Percentiles rank a stretch among this genome's conserved stretches.
Evolutionary conservation across 2,888 invertebrate species (phyloP).

Genomic region (Bibio marci): DNA sequence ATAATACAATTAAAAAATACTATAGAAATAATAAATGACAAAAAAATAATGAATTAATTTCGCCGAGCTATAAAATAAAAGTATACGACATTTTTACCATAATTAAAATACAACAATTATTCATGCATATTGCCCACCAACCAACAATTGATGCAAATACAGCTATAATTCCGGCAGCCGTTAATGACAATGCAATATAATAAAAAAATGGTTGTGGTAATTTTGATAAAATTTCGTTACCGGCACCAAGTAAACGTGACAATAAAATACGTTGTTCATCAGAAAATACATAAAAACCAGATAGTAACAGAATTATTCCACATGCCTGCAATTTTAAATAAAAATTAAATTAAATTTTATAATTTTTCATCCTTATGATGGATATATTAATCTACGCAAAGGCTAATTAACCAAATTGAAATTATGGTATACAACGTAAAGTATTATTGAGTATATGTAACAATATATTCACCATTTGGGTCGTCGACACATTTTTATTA

Average conservation of each 20-base stretch:
- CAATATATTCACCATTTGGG: no score
- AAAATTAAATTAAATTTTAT: background rate
- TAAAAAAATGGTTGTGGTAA: constrained; percentile 58
- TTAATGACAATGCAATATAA: constrained; percentile 52
- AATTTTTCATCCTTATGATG: no score
- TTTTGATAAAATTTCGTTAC: constrained; percentile 32
- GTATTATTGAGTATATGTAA: no score
- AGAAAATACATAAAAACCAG: constrained; percentile 53
- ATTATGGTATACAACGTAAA: no score
- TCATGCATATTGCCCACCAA: constrained; percentile 65
- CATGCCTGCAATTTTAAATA: constrained; percentile 38
- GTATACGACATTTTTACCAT: constrained; percentile 27
- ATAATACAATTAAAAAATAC: constrained; percentile 53
- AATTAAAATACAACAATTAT: constrained; percentile 54
- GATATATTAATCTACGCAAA: no score
- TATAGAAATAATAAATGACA: constrained; percentile 27
- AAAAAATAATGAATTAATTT: background rate
- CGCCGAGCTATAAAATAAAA: no score
- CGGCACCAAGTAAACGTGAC: constrained; percentile 48
- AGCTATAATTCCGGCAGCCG: constrained; percentile 50
- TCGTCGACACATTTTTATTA: no score
- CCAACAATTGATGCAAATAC: constrained; percentile 54
- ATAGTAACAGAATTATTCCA: constrained; percentile 50
- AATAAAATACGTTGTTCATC: constrained; percentile 54
- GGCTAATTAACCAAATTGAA: no score